These are phyloP conservation scores for Lepus townsendii DNA, from an alignment of 2,797 vertebrate species.

Conservation along the genomic window DNA sequence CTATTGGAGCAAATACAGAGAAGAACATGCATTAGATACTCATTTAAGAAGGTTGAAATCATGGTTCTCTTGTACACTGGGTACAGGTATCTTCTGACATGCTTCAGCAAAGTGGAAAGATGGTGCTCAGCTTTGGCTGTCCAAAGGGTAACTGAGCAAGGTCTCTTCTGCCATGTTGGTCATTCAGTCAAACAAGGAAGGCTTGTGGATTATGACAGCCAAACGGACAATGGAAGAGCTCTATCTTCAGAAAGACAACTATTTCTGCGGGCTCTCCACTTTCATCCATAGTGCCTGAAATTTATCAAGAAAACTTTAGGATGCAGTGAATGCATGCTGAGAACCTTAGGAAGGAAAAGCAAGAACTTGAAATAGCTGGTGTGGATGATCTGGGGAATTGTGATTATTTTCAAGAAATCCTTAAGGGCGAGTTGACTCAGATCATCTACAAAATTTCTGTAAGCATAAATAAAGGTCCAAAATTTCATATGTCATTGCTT, in stretches of 20 bases:
- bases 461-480: conserved; percentile 94
- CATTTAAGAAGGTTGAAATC: conserved; percentile 95
- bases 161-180: no score
- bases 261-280: no score
- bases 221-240: no score
- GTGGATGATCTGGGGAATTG: conserved; percentile 84
- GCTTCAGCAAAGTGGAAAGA: conserved; percentile 96
- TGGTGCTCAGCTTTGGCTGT: conserved; percentile 43
- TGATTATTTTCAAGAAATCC: conserved; percentile 93
- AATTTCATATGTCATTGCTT: conserved; percentile 93
- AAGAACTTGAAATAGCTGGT: no score
- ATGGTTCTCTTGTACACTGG: conserved; percentile 92
- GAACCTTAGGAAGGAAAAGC: no score
- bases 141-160: no score
- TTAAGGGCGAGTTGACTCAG: conserved; percentile 93
- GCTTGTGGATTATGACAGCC: no score
- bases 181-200: no score
- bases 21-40: conserved; percentile 91
- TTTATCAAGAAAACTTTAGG: no score
- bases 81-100: conserved; percentile 93
- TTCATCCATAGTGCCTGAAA: no score
- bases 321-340: no score
- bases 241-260: no score
- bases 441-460: conserved; percentile 94
- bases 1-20: conserved; percentile 95